phyloP scores from a whole-genome alignment of 2,797 vertebrate species.

The Molossus alvarezi region DNA sequence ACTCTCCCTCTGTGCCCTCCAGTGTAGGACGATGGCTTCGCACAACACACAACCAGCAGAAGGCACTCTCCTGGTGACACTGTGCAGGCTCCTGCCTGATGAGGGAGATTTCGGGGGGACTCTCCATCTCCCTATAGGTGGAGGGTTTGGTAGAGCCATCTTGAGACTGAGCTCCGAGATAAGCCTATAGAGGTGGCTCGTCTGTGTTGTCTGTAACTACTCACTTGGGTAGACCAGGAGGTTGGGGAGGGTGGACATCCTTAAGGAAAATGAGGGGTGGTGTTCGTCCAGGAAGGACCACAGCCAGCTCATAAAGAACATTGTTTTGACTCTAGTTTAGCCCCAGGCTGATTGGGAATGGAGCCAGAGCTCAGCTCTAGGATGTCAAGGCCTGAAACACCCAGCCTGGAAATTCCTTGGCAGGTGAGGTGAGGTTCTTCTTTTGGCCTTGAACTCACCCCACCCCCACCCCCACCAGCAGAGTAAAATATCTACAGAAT shows the following conservation, averaged over 20 bases:
- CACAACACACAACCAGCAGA: background rate
- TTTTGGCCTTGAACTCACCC: background rate
- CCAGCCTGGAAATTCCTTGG: background rate
- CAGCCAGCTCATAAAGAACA: background rate
- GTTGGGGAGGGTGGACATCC: accelerated
- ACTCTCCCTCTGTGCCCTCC: background rate
- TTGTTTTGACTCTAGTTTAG: background rate
- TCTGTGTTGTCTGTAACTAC: background rate
- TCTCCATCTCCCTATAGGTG: accelerated
- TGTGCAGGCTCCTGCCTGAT: background rate
- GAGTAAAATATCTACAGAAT: background rate
- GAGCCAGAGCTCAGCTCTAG: background rate
- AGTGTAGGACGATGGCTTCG: background rate
- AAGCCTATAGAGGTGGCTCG: accelerated
- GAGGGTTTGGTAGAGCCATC: background rate
- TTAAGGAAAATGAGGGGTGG: background rate
- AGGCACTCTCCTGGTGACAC: background rate
- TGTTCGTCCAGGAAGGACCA: background rate
- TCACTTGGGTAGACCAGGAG: accelerated
- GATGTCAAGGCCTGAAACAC: background rate
- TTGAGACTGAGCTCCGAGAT: accelerated
- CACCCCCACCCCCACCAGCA: no score
- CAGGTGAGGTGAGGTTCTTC: background rate
- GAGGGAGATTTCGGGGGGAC: background rate
- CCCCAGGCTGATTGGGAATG: background rate